phyloP scores from a whole-genome alignment of 2,888 invertebrate genomes.

The Vandiemenella viatica region DNA sequence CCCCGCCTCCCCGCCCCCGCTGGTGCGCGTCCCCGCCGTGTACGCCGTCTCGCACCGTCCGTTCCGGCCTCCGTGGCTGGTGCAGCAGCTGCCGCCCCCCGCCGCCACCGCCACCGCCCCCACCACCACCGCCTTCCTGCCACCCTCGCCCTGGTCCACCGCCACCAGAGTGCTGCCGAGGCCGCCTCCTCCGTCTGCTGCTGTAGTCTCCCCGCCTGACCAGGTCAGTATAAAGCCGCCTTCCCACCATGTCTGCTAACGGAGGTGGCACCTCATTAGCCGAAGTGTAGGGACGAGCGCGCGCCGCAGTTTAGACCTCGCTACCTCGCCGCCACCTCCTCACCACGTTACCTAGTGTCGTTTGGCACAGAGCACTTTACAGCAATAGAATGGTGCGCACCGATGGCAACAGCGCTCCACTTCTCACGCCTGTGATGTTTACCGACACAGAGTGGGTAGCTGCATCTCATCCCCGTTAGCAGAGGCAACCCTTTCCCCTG shows the following conservation, averaged over 20 bases:
- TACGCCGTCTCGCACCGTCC: not conserved
- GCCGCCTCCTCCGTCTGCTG: not conserved
- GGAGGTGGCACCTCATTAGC: too few species aligned
- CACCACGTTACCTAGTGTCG: too few species aligned
- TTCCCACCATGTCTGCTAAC: slow-evolving; percentile 15
- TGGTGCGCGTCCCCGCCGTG: not conserved
- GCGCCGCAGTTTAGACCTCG: too few species aligned
- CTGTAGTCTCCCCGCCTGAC: not conserved
- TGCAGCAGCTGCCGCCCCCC: slow-evolving; percentile 12
- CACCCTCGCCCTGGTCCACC: not conserved
- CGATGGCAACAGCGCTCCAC: too few species aligned
- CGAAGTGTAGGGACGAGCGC: too few species aligned
- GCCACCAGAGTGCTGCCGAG: not conserved
- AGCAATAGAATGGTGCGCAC: too few species aligned
- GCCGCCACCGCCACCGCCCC: slow-evolving; percentile 43
- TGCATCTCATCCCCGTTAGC: too few species aligned
- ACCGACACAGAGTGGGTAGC: too few species aligned
- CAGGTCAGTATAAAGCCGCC: not conserved
- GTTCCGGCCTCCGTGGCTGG: not conserved
- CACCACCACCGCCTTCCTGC: slow-evolving; percentile 34
- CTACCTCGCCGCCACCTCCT: too few species aligned
- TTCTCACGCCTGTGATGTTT: too few species aligned
- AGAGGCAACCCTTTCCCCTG: too few species aligned
- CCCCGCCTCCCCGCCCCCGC: not conserved
- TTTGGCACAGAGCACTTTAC: too few species aligned